Evolutionary conservation across 2,888 invertebrate species (phyloP), one percentile per base, ranked within the genome.

Genomic region (Stenchaetothrips biformis): DNA sequence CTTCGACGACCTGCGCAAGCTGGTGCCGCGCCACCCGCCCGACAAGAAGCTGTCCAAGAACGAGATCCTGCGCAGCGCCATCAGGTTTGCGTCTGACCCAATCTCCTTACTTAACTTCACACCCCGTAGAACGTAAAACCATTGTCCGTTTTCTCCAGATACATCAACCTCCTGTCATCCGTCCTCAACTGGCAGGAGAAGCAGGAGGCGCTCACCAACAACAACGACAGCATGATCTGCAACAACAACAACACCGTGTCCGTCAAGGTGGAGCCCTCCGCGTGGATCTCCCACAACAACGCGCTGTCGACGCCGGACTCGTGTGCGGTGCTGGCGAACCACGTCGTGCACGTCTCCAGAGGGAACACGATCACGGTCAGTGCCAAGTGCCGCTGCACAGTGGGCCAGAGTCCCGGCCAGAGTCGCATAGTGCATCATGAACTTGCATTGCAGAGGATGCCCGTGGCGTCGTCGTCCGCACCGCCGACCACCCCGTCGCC

Each of bases 21-120:
- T 98, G 78, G 96, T 98, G 18, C 98, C 98, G 0, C 97, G 98
- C 0, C 96, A 98, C 88, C 98, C 98, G 0, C 96, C 97, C 0
- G 98, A 98, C 85, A 97, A 98, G 87, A 98, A 98, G 86, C 89
- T 98, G 6, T 97, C 97, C 67, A 98, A 98, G 88, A 97, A 97
- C 86, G 98, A 98, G 88, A 98, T 98, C 81, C 88, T 98, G 7
- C 90, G 97, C 82, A 94, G 96, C 90, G 95, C 98, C 59, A 98
- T 98, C 84, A 93, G 94, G 93, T 93, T 86, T 83, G 84, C 79
- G 27, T n/a, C 21, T 37, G 37, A 37, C 37, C 37, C 37, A 37
- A n/a, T n/a, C n/a, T n/a, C n/a, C n/a, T n/a, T n/a, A n/a, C n/a
- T n/a, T n/a, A n/a, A n/a, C n/a, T 53, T 53, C 9, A 27, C n/a